phyloP scores from a whole-genome alignment of 2,888 invertebrate species.

The Alviniconcha strummeri region DNA sequence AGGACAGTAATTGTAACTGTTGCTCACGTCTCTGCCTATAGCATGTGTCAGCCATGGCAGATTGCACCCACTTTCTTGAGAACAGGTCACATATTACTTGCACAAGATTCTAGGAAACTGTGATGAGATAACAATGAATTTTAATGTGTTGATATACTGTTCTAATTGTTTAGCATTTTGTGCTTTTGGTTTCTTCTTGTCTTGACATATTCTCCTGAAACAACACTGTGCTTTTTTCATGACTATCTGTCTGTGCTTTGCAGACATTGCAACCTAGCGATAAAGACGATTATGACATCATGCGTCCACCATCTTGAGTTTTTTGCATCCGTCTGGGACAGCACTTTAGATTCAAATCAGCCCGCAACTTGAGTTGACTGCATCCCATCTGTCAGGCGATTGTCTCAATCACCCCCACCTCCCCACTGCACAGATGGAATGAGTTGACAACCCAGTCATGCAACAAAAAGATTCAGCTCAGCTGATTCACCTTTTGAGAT shows the following conservation, averaged over 20 bases:
- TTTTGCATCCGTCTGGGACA: constrained; percentile 24
- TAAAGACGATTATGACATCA: constrained; percentile 27
- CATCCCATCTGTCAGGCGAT: constrained; percentile 28
- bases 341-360: constrained; percentile 31
- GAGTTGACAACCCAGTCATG: constrained; percentile 28
- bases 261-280: constrained; percentile 32
- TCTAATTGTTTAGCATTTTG: not conserved
- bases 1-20: too few species aligned
- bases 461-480: constrained; percentile 27
- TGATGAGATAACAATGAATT: not conserved
- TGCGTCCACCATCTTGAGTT: constrained; percentile 16
- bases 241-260: constrained; percentile 35
- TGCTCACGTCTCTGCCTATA: too few species aligned
- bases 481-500: constrained; percentile 19
- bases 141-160: not conserved
- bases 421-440: constrained; percentile 36
- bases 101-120: not conserved
- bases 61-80: too few species aligned
- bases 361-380: constrained; percentile 28
- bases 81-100: too few species aligned
- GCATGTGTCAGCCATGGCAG: too few species aligned
- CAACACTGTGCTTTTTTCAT: constrained; percentile 22
- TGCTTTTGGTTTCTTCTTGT: not conserved
- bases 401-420: constrained; percentile 23
- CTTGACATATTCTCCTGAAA: not conserved